phyloP scores from a whole-genome alignment of 2,888 invertebrate genomes.

The Sepioteuthis lessoniana region DNA sequence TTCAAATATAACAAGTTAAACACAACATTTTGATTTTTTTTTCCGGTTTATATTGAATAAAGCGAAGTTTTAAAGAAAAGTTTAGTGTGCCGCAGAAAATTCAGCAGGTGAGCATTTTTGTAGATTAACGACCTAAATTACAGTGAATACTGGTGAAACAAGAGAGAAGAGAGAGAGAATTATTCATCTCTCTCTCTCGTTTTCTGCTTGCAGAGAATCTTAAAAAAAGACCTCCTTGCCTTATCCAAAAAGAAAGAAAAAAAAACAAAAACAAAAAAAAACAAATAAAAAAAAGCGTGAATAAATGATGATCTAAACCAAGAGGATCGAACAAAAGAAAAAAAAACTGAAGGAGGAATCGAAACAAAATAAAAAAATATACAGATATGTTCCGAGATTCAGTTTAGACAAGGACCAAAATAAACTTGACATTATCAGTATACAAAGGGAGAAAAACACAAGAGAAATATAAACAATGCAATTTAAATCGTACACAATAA shows the following conservation, averaged over 20 bases:
- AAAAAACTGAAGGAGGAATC: too few relatives aligned
- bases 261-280: too few relatives aligned
- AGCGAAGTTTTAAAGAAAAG: too few relatives aligned
- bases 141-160: neutral
- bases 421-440: neutral
- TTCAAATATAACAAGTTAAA: too few relatives aligned
- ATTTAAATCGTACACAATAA: neutral
- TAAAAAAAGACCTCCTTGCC: too few relatives aligned
- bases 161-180: neutral
- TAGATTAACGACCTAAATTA: neutral
- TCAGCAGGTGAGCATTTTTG: neutral
- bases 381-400: neutral
- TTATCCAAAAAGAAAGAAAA: too few relatives aligned
- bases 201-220: neutral
- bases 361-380: neutral
- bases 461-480: neutral
- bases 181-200: neutral
- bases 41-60: too few relatives aligned
- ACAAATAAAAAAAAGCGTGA: too few relatives aligned
- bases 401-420: neutral
- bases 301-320: too few relatives aligned
- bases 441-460: neutral
- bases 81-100: neutral
- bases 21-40: too few relatives aligned
- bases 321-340: too few relatives aligned